Evolutionary conservation across 1,140 invertebrate species (phyloP), one percentile per base, ranked within the genome.

Genomic region (Solenopsis fugax): DNA sequence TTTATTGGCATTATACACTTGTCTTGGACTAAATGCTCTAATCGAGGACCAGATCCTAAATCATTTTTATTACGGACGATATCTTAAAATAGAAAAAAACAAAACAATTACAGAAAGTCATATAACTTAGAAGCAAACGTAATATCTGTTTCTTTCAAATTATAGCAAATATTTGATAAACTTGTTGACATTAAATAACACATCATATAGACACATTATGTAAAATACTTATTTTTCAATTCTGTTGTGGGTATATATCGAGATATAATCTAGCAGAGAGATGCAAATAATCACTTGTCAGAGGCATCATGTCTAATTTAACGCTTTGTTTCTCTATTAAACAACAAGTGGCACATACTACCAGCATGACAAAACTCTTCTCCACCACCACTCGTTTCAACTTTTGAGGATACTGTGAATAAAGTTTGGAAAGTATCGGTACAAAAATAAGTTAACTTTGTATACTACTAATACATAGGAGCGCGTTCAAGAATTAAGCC

Each of bases 261-360:
- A 7, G 98, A n/a, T n/a, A 98, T n/a, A 99, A 95, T 84, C 98
- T 96, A 77, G 97, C 96, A 6, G 98, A 98, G 76, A 99, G 96
- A 10, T 98, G 98, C 65, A 99, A 95, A 94, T 97, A 98, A 34
- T 98, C 98, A 81, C 97, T 97, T 5, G 97, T 97, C 41, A 99
- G 94, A 37, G 98, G 98, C 97, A 99, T 98, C 16, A 99, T 98
- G 92, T 99, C 98, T 80, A 99, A 95, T 0, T 96, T 96, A 62
- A 98, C 97, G 71, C 96, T 96, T 94, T 98, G 97, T 72, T 96
- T 96, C 69, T 97, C 96, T 18, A 96, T 95, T 13, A 99, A 95
- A 93, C 97, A n/a, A 97, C 85, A 99, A 96, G 94, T 97, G 97
- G 95, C 98, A 99, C n/a, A n/a, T n/a, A n/a, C n/a, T n/a, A n/a